Conservation (phyloP, 2,888 invertebrate species). For the Phaedon cochleariae region DNA sequence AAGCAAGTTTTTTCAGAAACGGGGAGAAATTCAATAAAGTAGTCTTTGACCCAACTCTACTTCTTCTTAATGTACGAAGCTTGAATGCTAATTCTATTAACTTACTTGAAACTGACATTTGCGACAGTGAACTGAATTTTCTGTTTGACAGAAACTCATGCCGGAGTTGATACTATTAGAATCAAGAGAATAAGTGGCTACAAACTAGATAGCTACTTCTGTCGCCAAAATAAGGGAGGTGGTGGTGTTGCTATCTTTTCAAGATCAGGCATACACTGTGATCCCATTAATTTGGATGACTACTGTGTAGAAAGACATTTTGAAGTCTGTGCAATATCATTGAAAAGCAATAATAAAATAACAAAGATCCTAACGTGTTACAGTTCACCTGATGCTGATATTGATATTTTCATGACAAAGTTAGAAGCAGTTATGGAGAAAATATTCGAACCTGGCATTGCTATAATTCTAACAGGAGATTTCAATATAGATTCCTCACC, state of each 20-base stretch:
- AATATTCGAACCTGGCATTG: neutral
- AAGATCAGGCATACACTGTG: neutral
- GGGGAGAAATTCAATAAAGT: no score
- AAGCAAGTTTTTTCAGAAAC: no score
- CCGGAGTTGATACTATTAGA: neutral
- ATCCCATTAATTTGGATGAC: slow-evolving; percentile 1
- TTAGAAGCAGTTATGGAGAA: neutral
- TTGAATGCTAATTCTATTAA: no score
- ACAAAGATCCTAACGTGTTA: slow-evolving; percentile 11
- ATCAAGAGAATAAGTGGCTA: slow-evolving; percentile 6
- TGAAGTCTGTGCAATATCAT: slow-evolving; percentile 17
- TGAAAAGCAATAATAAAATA: neutral
- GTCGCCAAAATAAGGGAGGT: neutral
- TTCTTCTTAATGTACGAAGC: no score
- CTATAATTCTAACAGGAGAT: neutral
- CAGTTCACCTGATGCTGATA: slow-evolving; percentile 4
- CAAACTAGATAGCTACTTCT: slow-evolving; percentile 6
- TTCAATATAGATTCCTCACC: slow-evolving; percentile 6
- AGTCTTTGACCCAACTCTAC: no score
- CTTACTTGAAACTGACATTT: neutral
- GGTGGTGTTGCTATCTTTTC: slow-evolving; percentile 7
- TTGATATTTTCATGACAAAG: neutral
- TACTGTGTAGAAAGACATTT: slow-evolving; percentile 13
- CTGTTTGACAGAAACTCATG: slow-evolving; percentile 14
- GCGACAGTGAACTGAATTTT: neutral